Base-by-base conservation (phyloP, 2,113 vertebrate genomes). In the Nothocercus julius region DNA sequence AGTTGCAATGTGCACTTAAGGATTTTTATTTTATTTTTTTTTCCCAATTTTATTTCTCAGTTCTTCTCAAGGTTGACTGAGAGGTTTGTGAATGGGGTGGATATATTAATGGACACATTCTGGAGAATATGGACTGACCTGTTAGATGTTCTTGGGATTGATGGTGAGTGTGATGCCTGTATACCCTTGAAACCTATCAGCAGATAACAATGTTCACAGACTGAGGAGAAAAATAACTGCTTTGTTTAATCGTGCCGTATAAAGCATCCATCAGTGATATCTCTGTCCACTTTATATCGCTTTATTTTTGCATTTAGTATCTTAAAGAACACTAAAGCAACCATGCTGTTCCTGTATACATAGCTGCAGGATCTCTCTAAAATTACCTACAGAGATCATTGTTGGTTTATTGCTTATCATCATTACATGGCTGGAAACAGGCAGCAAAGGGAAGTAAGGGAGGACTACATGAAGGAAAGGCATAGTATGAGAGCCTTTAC, bases 111-210 rank as follows among this genome's bases (percentile, higher is more conserved):
- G 85, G 99, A 99, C 86, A 98, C 98, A 0, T 82, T 99, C 82
- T 99, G 99, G 99, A 99, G 98, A 93, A 97, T 99, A 77, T 99
- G 99, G 99, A 98, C 98, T 0, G 99, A 99, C 92, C 95, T 99
- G 63, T 97, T 99, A 95, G 99, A 99, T 91, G 98, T 99, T 58
- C 98, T 99, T 95, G 99, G 99, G 89, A 99, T 99, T 62, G 99
- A 99, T 76, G 98, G 99, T 99, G 98, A 91, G 98, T 97, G 84
- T 42, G 47, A 47, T 82, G 51, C 56, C 49, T 62, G 16, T 77
- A 85, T 63, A 82, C 59, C 79, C 47, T 82, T 82, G 44, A 82
- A 80, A 70, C 62, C 1, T 16, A 19, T 69, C 27, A 74, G 68
- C 45, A 56, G 44, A 11, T 87, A 15, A 54, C 19, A 18, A 6